Evolutionary conservation across 2,888 invertebrate genomes (phyloP), one percentile per base, ranked within the genome.

Genomic region (Exocentrus adspersus): DNA sequence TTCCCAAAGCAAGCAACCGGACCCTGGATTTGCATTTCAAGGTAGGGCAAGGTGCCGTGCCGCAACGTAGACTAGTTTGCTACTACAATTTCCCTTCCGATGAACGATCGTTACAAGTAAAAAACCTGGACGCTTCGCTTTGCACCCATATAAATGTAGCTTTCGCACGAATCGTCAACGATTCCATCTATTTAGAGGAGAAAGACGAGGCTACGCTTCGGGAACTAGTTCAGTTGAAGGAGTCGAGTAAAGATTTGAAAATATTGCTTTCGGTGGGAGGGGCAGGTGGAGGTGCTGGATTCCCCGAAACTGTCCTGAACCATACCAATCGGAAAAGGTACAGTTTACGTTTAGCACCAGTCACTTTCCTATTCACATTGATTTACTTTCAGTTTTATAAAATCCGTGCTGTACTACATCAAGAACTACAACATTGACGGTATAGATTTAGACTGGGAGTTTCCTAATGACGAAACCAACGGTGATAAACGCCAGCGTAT

Each of bases 141-240:
- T 95, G 95, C 79, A 93, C 94, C 1, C 95, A 95, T 81, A 87
- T 95, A 64, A 92, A 92, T 79, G 83, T 93, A 60, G 94, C 91
- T 43, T 91, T 92, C 84, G 91, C 90, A 17, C 79, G 80, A 62
- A 84, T 95, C 41, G 77, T 79, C 2, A 87, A 92, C 74, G 87
- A 87, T 69, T 83, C 86, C 6, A 82, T 94, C 24, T 72, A 82
- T 56, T 81, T 92, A 20, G 84, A 85, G 9, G 77, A 84, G 2
- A 69, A 79, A 0, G 82, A 79, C 41, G 50, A 71, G n/a, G 65
- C 72, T n/a, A 67, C 70, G 28, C 60, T 79, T 4, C 59, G 65
- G 51, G 64, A 69, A 2, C 69, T 82, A 2, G 70, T 79, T 9
- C 68, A 82, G 57, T 78, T 92, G 30, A 92, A 90, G 73, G 78